These are phyloP conservation scores for Anabas testudineus DNA, from an alignment of 2,797 vertebrate species.

Conservation along the genomic window DNA sequence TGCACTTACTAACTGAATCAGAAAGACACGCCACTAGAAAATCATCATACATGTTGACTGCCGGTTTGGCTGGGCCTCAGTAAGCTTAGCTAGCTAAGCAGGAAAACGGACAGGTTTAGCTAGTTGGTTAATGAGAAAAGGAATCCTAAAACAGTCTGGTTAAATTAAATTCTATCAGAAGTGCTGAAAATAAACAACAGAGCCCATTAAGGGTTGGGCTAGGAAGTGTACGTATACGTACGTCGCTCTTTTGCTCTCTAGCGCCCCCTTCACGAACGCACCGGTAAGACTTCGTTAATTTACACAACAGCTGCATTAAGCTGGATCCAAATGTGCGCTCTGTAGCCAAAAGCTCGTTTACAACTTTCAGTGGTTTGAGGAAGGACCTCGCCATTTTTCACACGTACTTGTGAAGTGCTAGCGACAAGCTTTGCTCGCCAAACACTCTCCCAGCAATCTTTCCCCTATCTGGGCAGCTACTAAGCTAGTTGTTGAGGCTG, in stretches of 20 bases:
- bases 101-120: not conserved
- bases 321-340: not conserved
- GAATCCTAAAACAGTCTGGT: not conserved
- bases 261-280: constrained; percentile 37
- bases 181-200: not conserved
- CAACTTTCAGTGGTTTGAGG: constrained; percentile 49
- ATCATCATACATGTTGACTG: too few relatives aligned
- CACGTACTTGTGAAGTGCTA: constrained; percentile 53
- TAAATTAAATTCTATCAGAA: not conserved
- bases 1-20: too few relatives aligned
- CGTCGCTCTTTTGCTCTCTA: constrained; percentile 10
- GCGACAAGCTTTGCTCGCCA: constrained; percentile 29
- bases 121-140: constrained; percentile 6
- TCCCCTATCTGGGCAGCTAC: constrained; percentile 46
- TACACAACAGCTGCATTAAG: not conserved
- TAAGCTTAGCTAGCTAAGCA: not conserved
- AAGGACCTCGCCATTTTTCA: constrained; percentile 59
- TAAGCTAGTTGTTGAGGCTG: constrained; percentile 48
- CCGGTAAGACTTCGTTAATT: not conserved
- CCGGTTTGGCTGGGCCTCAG: not conserved
- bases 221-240: not conserved
- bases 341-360: not conserved
- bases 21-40: too few relatives aligned
- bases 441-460: constrained; percentile 46
- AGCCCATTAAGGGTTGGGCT: too few relatives aligned